A percentile compares a stretch with the other conserved stretches of the same genome.
Conservation (phyloP, 2,888 invertebrate genomes). For the Platycnemis pennipes region DNA sequence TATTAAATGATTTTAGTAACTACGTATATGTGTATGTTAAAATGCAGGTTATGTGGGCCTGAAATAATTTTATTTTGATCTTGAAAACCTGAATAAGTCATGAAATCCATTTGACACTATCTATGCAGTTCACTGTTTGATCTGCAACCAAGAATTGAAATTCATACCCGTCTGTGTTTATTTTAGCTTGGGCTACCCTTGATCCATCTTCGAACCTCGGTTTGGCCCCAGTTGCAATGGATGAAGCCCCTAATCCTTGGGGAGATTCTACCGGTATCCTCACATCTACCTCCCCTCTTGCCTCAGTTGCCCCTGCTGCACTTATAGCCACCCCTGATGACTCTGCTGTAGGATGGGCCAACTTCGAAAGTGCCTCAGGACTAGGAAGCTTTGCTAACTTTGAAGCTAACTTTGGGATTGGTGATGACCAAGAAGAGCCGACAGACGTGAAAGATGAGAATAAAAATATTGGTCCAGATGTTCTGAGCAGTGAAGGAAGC, state of each 20-base stretch:
- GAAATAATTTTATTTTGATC: too few relatives aligned
- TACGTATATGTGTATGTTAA: too few relatives aligned
- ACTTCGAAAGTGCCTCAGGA: slow-evolving; percentile 52
- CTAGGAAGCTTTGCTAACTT: slow-evolving; percentile 55
- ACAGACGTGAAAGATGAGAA: background rate
- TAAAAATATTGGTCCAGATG: slow-evolving; percentile 36
- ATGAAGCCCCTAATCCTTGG: slow-evolving; percentile 57
- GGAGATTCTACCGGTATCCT: slow-evolving; percentile 4
- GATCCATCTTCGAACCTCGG: slow-evolving; percentile 59
- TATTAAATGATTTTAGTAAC: too few relatives aligned
- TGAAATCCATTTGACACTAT: too few relatives aligned
- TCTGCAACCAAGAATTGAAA: background rate
- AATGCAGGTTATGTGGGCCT: too few relatives aligned
- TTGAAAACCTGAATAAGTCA: too few relatives aligned
- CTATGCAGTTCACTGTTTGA: background rate
- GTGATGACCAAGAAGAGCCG: background rate
- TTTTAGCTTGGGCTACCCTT: slow-evolving; percentile 50
- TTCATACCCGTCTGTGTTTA: background rate
- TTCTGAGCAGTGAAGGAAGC: background rate
- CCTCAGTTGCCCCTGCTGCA: slow-evolving; percentile 42
- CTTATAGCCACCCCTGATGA: slow-evolving; percentile 28
- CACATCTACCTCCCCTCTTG: background rate
- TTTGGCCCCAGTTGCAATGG: slow-evolving; percentile 54
- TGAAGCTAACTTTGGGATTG: slow-evolving; percentile 51
- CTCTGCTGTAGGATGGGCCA: slow-evolving; percentile 34